Conservation (phyloP, 2,797 vertebrate genomes). For the Pogoniulus pusillus region DNA sequence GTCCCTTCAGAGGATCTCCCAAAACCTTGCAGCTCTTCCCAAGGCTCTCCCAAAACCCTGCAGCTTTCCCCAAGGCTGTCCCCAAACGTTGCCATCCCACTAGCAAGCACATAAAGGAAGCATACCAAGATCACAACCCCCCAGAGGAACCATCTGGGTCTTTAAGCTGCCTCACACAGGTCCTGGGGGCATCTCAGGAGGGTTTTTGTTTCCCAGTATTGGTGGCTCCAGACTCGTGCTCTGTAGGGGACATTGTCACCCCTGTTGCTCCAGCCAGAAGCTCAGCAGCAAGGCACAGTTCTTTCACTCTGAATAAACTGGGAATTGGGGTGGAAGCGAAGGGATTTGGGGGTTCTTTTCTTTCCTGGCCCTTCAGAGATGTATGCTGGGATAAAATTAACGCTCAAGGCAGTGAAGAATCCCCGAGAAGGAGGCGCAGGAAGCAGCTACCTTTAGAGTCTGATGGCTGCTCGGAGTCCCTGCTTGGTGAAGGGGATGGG, state of each 20-base stretch:
- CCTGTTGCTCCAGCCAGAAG: not conserved
- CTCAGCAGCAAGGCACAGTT: not conserved
- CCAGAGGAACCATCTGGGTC: not conserved
- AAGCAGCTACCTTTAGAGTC: not conserved
- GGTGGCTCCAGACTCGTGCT: not conserved
- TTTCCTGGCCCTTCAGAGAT: not conserved
- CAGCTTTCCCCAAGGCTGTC: too few relatives aligned
- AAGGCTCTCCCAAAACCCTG: too few relatives aligned
- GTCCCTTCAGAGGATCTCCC: not conserved
- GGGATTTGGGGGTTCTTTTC: not conserved
- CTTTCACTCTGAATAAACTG: conserved; percentile 17
- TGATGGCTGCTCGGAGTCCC: not conserved
- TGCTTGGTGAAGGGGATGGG: not conserved
- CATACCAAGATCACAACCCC: not conserved
- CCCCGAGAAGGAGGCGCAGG: not conserved
- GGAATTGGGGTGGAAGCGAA: not conserved
- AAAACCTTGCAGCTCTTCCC: not conserved
- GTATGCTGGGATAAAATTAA: not conserved
- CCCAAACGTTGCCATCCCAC: not conserved
- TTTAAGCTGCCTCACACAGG: not conserved
- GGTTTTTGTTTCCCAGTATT: not conserved
- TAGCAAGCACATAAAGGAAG: not conserved
- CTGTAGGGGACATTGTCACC: not conserved
- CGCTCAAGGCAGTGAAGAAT: not conserved
- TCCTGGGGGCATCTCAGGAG: not conserved